Base-by-base conservation (phyloP, 2,113 vertebrate species). In the Syngnathus floridae region DNA sequence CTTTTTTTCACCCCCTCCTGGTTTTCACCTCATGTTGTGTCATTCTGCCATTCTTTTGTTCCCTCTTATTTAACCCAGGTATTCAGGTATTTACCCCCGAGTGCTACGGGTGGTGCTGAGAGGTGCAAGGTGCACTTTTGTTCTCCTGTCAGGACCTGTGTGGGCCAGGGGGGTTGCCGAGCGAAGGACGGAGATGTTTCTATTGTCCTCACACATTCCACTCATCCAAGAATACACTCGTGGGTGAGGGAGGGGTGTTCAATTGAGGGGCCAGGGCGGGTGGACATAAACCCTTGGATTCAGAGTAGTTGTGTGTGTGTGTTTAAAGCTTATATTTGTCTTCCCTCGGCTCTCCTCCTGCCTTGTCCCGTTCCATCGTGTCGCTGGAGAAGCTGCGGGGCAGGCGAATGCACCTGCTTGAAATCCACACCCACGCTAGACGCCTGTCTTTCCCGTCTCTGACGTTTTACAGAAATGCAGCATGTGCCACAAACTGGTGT, bases 111-210 rank as follows among this genome's bases (percentile, higher is more conserved):
- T 73, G 73, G 65, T 77, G 82, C 79, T 74, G 69, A 81, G 86
- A 83, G 80, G 71, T 75, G 90, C 87, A 92, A 92, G 90, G 89
- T 92, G 90, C 89, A 90, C 88, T 88, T 87, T 88, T 88, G 87
- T 90, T 79, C 78, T 87, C 86, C 69, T 89, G 90, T 89, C 80
- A 81, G 83, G 88, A 71, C 89, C 84, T 90, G 89, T 79, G 67
- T 79, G 81, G 82, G 78, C 84, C 85, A 48, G 56, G 76, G 65
- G 76, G 69, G 54, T 1, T 1, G 67, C 65, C 65, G 45, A 57
- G 70, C 56, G 12, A 80, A 82, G 77, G 76, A 79, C 67, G 40
- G 8, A 81, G 79, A 86, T 75, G 74, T 52, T 51, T 78, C 84
- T 75, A 88, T 90, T 90, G 88, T 91, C 87, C 75, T 11, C 9